Conservation (phyloP, 2,113 vertebrate species). For the Ptychochromis oligacanthus region DNA sequence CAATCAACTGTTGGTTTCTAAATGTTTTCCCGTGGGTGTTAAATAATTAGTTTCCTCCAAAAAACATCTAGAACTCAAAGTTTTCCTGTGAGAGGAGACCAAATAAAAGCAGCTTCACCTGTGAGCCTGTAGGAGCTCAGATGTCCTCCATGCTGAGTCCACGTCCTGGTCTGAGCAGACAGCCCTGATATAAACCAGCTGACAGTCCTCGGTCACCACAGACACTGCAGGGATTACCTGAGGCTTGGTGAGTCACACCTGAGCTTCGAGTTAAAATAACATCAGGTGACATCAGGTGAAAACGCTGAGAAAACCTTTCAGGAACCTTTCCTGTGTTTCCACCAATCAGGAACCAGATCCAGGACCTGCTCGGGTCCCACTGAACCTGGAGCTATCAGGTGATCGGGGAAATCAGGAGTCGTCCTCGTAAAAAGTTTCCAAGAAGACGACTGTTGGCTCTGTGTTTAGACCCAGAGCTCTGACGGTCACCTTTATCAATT, state of each 20-base stretch:
- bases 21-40: too few relatives aligned
- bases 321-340: not conserved
- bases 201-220: not conserved
- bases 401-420: not conserved
- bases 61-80: too few relatives aligned
- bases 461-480: too few relatives aligned
- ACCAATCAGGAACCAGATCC: not conserved
- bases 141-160: too few relatives aligned
- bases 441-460: too few relatives aligned
- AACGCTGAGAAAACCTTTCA: not conserved
- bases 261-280: not conserved
- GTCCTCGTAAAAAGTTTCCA: not conserved
- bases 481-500: not conserved
- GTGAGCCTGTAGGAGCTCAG: too few relatives aligned
- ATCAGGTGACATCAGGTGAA: not conserved
- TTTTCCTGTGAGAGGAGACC: too few relatives aligned
- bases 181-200: not conserved
- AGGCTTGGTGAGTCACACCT: slow-evolving; percentile 5
- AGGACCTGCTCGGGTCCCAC: not conserved
- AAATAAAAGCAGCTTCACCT: too few relatives aligned
- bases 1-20: not conserved
- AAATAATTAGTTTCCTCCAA: too few relatives aligned
- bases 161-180: too few relatives aligned
- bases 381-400: not conserved
- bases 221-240: slow-evolving; percentile 3